Percentiles rank a stretch among this genome's conserved stretches.
Conservation (phyloP, 2,797 vertebrate species). For the Fratercula arctica region DNA sequence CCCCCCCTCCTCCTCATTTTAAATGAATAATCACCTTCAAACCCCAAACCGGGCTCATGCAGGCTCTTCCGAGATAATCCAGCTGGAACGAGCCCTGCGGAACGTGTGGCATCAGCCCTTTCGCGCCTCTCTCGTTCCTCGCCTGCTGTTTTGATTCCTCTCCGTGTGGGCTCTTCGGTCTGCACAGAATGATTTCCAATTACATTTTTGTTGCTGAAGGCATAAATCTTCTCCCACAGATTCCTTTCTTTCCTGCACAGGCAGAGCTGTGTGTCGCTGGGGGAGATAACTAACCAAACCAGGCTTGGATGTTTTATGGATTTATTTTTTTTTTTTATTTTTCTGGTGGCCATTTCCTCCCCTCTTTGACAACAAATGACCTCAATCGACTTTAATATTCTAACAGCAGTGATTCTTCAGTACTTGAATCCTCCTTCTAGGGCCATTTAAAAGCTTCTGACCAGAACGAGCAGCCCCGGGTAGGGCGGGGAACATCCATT, state of each 20-base stretch:
- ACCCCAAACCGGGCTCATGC: background rate
- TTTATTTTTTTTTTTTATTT: background rate
- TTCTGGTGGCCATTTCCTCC: background rate
- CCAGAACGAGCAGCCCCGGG: background rate
- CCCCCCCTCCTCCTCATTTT: background rate
- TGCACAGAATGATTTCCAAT: slow-evolving; percentile 9
- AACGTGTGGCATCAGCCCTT: background rate
- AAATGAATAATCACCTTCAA: background rate
- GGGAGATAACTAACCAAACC: background rate
- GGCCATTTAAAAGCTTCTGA: background rate
- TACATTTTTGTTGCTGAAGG: background rate
- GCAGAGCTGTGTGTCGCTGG: background rate
- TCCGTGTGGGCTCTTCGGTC: background rate
- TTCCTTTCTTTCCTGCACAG: background rate
- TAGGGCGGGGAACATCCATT: background rate
- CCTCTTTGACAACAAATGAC: background rate
- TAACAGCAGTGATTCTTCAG: background rate
- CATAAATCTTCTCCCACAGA: background rate
- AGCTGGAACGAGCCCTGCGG: background rate
- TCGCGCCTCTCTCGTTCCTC: background rate
- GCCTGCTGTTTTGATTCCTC: background rate
- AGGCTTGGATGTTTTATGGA: background rate
- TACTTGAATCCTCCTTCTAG: background rate
- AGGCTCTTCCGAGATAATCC: background rate
- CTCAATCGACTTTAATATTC: background rate